Evolutionary conservation across 2,113 vertebrate species (phyloP), one percentile per base, ranked within the genome.

Genomic region (Ifrita kowaldi): DNA sequence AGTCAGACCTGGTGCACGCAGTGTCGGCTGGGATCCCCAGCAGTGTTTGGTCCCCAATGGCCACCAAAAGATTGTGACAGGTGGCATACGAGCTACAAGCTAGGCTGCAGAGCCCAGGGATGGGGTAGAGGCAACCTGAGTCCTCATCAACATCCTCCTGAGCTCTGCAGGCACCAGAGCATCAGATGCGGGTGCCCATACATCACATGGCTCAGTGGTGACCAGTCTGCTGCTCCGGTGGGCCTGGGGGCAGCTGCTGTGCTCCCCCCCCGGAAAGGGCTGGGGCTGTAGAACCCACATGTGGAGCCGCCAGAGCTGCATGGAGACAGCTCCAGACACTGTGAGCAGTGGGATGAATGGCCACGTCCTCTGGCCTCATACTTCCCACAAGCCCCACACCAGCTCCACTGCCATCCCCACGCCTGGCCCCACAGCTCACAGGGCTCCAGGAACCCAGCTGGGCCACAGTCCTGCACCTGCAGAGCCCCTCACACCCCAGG

Each of bases 1-100:
- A 30, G 1, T 1, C 60, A 32, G 42, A 19, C 2, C 21, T 1
- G 13, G 35, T 0, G 5, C 0, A 5, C 0, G 0, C 68, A 18
- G 57, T 0, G 16, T 0, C 13, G 69, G 28, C n/a, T 1, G 1
- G 24, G 17, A 62, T 15, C 60, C 33, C 53, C 78, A 49, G 53
- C 49, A 44, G 9, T 0, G 4, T 13, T 10, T 5, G 32, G 24
- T 26, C 22, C n/a, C 39, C 74, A 20, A 0, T 0, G 5, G 70
- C 12, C 63, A 42, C 75, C 32, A 19, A 57, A 79, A 18, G 28
- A 30, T 3, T 32, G 30, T 55, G 52, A 67, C 18, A 33, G 50
- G 32, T 0, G 1, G 35, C 27, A 27, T 5, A 3, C 0, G 1
- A 21, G 42, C 67, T 19, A 68, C 39, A 7, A 52, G 15, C 32